Percentiles rank a stretch among this genome's conserved stretches.
These are phyloP conservation scores for Plebejus argus DNA, from an alignment of 2,888 invertebrate genomes.

Conservation along the genomic window DNA sequence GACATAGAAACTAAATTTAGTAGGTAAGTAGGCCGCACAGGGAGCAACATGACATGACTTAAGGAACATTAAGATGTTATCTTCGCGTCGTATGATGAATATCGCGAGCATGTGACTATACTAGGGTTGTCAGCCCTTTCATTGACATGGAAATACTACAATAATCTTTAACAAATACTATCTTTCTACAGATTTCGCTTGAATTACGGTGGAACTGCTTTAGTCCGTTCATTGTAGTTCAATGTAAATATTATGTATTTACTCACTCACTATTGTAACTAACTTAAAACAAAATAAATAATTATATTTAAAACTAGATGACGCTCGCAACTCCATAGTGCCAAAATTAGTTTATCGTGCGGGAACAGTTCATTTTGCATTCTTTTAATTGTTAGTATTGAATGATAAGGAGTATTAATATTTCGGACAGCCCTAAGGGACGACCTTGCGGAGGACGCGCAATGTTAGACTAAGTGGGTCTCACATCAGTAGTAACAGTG, in stretches of 20 bases:
- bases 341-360: too few species aligned
- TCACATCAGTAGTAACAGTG: conserved; percentile 10
- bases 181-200: too few species aligned
- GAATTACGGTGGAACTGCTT: not conserved
- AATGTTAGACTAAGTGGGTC: not conserved
- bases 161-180: not conserved
- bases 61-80: not conserved
- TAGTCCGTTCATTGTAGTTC: not conserved
- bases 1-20: not conserved
- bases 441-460: conserved; percentile 12
- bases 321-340: too few species aligned
- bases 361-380: too few species aligned
- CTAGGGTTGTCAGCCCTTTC: not conserved
- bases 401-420: too few species aligned
- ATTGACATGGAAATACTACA: not conserved
- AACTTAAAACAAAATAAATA: too few species aligned
- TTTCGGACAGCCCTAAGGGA: not conserved
- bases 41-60: not conserved
- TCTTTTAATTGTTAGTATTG: too few species aligned
- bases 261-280: too few species aligned
- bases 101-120: not conserved
- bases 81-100: not conserved
- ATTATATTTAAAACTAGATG: too few species aligned
- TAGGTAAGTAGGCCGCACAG: conserved; percentile 2
- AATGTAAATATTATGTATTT: too few species aligned